Conservation (phyloP, 2,113 vertebrate species). For the Periophthalmus modestus region DNA sequence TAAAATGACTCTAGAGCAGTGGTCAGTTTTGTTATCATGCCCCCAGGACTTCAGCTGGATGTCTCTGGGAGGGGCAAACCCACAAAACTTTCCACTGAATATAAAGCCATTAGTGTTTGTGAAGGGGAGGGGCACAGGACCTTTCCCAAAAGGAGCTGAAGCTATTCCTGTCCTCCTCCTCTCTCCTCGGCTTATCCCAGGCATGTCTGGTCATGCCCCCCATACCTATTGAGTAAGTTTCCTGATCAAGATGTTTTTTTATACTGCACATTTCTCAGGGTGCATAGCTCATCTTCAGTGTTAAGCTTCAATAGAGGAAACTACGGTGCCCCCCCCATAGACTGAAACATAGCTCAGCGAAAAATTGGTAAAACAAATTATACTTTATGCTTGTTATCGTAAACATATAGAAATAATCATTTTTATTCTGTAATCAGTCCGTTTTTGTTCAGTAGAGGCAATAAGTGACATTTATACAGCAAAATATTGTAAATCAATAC, state of each 20-base stretch:
- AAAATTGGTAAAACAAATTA: no score
- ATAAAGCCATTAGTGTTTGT: conserved; percentile 23
- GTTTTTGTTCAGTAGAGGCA: no score
- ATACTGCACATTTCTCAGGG: background rate
- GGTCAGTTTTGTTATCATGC: background rate
- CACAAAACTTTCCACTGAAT: conserved; percentile 51
- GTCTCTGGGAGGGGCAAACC: conserved; percentile 7
- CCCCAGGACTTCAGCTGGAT: conserved; percentile 5
- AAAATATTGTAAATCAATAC: no score
- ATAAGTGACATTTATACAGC: no score
- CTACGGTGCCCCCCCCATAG: no score
- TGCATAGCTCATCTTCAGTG: background rate
- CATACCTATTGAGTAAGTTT: conserved; percentile 10
- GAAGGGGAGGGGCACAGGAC: conserved; percentile 27
- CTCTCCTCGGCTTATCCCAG: conserved; percentile 13
- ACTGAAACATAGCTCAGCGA: no score
- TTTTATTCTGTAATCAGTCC: no score
- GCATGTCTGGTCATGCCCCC: conserved; percentile 52
- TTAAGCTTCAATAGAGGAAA: no score
- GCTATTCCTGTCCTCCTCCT: conserved; percentile 49
- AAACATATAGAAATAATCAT: no score
- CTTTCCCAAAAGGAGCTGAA: conserved; percentile 31
- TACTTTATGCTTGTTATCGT: no score
- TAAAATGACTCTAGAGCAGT: background rate
- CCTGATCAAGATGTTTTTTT: conserved; percentile 22